Conservation (phyloP, 2,113 vertebrate genomes). For the Centropus bengalensis region DNA sequence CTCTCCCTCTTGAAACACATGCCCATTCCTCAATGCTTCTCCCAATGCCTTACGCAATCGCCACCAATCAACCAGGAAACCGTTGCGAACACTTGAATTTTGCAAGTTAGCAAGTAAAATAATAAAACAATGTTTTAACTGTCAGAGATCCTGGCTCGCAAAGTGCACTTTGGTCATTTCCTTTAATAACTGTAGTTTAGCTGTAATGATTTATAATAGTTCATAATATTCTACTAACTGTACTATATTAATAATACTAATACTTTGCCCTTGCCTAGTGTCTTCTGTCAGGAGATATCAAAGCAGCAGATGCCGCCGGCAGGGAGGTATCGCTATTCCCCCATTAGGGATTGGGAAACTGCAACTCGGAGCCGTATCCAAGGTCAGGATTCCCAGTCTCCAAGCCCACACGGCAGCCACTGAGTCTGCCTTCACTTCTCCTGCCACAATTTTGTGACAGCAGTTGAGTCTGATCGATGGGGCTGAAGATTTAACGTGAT, state of each 20-base stretch:
- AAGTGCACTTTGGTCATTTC: conserved; percentile 70
- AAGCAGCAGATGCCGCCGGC: neutral
- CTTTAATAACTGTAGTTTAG: conserved; percentile 72
- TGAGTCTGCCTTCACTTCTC: neutral
- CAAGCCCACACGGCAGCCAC: neutral
- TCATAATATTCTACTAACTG: conserved; percentile 73
- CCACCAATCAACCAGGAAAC: conserved; percentile 44
- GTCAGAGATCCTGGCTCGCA: conserved; percentile 50
- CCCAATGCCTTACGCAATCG: neutral
- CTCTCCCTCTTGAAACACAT: neutral
- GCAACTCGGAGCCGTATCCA: neutral
- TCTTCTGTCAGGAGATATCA: conserved; percentile 53
- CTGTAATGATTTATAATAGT: conserved; percentile 68
- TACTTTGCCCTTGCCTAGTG: conserved; percentile 61
- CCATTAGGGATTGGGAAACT: neutral
- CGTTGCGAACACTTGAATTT: conserved; percentile 49
- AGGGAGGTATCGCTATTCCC: neutral
- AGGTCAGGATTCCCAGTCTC: neutral
- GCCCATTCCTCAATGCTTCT: fast-evolving
- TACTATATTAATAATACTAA: conserved; percentile 70
- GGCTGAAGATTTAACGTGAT: conserved; percentile 7
- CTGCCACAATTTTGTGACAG: neutral
- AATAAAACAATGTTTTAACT: conserved; percentile 64
- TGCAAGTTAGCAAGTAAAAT: conserved; percentile 69
- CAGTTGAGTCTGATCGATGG: neutral